Evolutionary conservation across 2,888 invertebrate species (phyloP), one percentile per base, ranked within the genome.

Genomic region (Pollenia labialis): DNA sequence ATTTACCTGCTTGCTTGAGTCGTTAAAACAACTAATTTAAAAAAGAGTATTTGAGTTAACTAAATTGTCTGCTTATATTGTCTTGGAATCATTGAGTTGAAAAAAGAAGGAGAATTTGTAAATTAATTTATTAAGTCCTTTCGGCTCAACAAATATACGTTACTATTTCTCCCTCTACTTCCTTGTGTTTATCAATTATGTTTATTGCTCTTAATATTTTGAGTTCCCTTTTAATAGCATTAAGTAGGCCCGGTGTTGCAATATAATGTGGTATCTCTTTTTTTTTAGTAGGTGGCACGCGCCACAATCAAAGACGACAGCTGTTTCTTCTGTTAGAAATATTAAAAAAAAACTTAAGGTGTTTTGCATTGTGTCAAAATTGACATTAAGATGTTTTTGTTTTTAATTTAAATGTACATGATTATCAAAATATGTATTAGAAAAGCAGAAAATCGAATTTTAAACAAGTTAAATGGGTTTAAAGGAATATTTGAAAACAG

Each of bases 291-390:
- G 60, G n/a, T 84, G 83, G 77, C 87, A 84, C 87, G 87, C 68
- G 87, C 77, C 81, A 84, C 68, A 66, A 87, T 87, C 68, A 68
- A 76, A 68, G 44, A 68, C 3, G 48, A 12, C 86, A 87, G 83
- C 76, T 87, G 87, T 60, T 84, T 64, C 23, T 77, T 48, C 16
- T 7, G 40, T 42, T 75, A 11, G 10, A 18, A 56, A 64, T 18
- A 58, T 71, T 44, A 46, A 52, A 85, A n/a, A 10, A 76, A 40
- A 50, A 50, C 18, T 66, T 72, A 16, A 66, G 52, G 64, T 66
- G 56, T 56, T 71, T 81, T 52, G 16, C 3, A n/a, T 75, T 60
- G 46, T 77, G 68, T 77, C 48, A 58, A 16, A n/a, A 68, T 32
- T 68, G 48, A 58, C 46, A 58, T 48, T 62, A 58, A n/a, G 11